phyloP scores from a whole-genome alignment of 2,113 vertebrate species.

The Notothenia coriiceps region DNA sequence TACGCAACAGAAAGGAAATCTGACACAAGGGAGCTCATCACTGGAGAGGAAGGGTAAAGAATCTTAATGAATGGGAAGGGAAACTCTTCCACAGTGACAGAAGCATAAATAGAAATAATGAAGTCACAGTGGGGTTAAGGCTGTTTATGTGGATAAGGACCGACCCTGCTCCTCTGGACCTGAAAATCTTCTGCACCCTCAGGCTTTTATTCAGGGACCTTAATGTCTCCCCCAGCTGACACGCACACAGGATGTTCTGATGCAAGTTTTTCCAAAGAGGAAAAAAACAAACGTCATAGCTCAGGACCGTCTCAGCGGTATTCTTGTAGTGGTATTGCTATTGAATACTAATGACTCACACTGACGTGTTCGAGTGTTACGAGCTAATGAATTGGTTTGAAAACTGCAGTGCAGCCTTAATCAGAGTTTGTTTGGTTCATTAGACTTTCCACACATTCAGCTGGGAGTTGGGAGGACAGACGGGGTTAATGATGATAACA shows the following conservation, averaged over 20 bases:
- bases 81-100: constrained; percentile 57
- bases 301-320: constrained; percentile 5
- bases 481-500: neutral
- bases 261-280: constrained; percentile 50
- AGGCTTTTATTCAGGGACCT: constrained; percentile 47
- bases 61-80: constrained; percentile 73
- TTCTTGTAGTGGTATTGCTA: neutral
- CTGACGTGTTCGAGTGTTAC: constrained; percentile 36
- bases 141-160: constrained; percentile 69
- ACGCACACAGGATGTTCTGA: constrained; percentile 63
- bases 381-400: constrained; percentile 23
- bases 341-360: constrained; percentile 27
- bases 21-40: constrained; percentile 74
- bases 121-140: constrained; percentile 74
- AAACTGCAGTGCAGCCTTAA: constrained; percentile 1
- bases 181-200: constrained; percentile 47
- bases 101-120: constrained; percentile 82
- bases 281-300: constrained; percentile 51
- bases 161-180: constrained; percentile 49
- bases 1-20: constrained; percentile 64
- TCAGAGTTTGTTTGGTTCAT: constrained; percentile 30
- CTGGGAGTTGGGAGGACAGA: constrained; percentile 37
- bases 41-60: constrained; percentile 73
- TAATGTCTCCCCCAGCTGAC: constrained; percentile 51
- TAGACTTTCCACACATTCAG: constrained; percentile 32